Base-by-base conservation (phyloP, 2,797 vertebrate genomes). In the Alfaro cultratus region DNA sequence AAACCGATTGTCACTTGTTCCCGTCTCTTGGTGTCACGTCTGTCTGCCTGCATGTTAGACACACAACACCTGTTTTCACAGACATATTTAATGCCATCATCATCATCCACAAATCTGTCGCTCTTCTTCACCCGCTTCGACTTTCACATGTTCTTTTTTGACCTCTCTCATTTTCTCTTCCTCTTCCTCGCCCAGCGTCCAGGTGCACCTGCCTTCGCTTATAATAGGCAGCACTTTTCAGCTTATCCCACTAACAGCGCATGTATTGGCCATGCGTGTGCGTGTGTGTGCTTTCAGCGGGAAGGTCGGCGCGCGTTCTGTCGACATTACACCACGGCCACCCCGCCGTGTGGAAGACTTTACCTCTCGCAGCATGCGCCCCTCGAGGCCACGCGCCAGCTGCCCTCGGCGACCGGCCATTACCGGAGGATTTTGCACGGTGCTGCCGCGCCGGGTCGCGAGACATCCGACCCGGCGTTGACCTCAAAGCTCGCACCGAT, bases 81-180 rank as follows among this genome's bases (percentile, higher is more conserved):
- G 76, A 80, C 71, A 75, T 34, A 76, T 68, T 49, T 76, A 55
- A 55, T 74, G 47, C 34, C 68, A 57, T 51, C 73, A 16, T 74
- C 71, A 45, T 45, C 47, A 71, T 43, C 72, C 68, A 83, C 57
- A 71, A 81, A 74, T 81, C 55, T 29, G 41, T 70, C 47, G 43
- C 74, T 81, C 13, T 72, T 68, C 71, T 64, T 81, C 87, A 88
- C 84, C 90, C 88, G 84, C 83, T 91, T 82, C 88, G 92, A 95
- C 93, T 93, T 94, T 94, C 91, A 92, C 89, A 75, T 92, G 91
- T 87, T 93, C 92, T 93, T 92, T 77, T 29, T 88, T 83, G 85
- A n/a, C 83, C 84, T 87, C 78, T 83, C 80, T 90, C 82, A 57
- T 88, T 92, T 55, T 55, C 86, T 86, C 81, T 81, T 92, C 91